Evolutionary conservation across 2,113 vertebrate species (phyloP).

Genomic region (Dissostichus mawsoni): DNA sequence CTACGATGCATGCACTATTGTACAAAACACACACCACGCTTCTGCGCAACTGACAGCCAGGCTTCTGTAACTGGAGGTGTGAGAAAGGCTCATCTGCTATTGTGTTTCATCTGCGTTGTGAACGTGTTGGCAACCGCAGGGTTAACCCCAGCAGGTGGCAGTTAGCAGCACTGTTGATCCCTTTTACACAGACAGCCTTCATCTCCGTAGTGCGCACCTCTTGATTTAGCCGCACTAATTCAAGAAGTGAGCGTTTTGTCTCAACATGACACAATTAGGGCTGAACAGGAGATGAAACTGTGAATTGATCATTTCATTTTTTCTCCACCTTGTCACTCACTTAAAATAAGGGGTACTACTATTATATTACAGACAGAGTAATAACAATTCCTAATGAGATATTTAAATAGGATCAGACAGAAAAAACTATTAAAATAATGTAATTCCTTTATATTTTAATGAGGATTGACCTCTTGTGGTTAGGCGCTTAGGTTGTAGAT

Average conservation of each 20-base stretch:
- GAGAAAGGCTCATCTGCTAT: slow-evolving; percentile 75
- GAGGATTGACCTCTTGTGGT: slow-evolving; percentile 46
- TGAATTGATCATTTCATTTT: slow-evolving; percentile 45
- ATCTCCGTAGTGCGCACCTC: slow-evolving; percentile 53
- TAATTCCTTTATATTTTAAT: slow-evolving; percentile 35
- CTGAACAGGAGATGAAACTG: slow-evolving; percentile 34
- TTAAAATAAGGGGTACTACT: neutral
- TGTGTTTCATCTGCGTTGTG: slow-evolving; percentile 70
- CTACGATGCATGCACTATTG: slow-evolving; percentile 66
- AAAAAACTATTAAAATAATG: neutral
- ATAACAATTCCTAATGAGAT: neutral
- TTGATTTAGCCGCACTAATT: slow-evolving; percentile 54
- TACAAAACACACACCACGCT: slow-evolving; percentile 64
- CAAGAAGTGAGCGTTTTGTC: slow-evolving; percentile 57
- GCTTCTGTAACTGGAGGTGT: slow-evolving; percentile 71
- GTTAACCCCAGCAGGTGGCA: slow-evolving; percentile 80
- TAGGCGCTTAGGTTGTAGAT: slow-evolving; percentile 37
- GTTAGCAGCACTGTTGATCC: slow-evolving; percentile 74
- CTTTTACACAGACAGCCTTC: slow-evolving; percentile 66
- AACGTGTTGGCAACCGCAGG: slow-evolving; percentile 70
- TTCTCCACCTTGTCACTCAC: slow-evolving; percentile 19
- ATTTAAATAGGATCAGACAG: slow-evolving; percentile 4
- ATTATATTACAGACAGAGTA: slow-evolving; percentile 4
- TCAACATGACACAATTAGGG: slow-evolving; percentile 63
- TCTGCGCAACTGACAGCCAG: slow-evolving; percentile 73